Evolutionary conservation across 1,140 invertebrate genomes (phyloP), one percentile per base, ranked within the genome.

Genomic region (Temnothorax nylanderi): DNA sequence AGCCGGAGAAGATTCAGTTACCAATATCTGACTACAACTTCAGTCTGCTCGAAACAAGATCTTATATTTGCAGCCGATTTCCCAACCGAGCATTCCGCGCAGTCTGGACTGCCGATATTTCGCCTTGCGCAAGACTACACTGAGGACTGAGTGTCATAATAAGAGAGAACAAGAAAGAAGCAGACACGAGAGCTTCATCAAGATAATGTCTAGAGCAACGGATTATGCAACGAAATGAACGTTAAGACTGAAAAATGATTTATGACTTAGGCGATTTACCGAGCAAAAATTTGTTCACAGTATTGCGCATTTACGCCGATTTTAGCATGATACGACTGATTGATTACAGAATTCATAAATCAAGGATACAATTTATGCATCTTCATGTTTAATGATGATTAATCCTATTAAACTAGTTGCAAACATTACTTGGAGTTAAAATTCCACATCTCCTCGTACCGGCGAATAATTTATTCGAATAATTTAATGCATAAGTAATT

Each of bases 21-120:
- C 56, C 80, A 84, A 84, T 84, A 84, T 84, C 69, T 32, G 41
- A 84, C 69, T 84, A 84, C 62, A 84, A 84, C 54, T 60, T 74
- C 21, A 37, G 54, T 74, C 13, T n/a, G 54, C 32, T 34, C 47
- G 32, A 34, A 11, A 60, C 44, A 69, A 62, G 69, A 74, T 75
- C 80, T 84, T 75, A 84, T 82, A 75, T 49, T 84, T 60, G 69
- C 69, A 75, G 67, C 16, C n/a, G 80, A n/a, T 84, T 74, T 75
- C 80, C 8, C 80, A 60, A 84, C 32, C 54, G 56, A 75, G 34
- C 69, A 84, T 84, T 84, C 69, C 69, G 13, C 13, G 3, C 41
- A 41, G 54, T 67, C 80, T 75, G 26, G 56, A 34, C 18, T 62
- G 41, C 26, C 37, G 80, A 75, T 84, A 84, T 62, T 75, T 75